Percentiles rank a stretch among this genome's conserved stretches.
Evolutionary conservation across 2,113 vertebrate species (phyloP).

Genomic region (Felis catus): F.catus_Fca126_mat1.0 CM031422.1:10594001-10594500

Average conservation of each 20-base stretch:
- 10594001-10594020: neutral
- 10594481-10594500: neutral
- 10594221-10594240: neutral
- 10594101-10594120: neutral
- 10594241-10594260: neutral
- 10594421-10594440: neutral
- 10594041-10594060: neutral
- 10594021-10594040: neutral
- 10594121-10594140: neutral
- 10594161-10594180: neutral
- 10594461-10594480: neutral
- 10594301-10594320: neutral
- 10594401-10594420: neutral
- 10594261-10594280: too few species aligned
- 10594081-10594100: neutral
- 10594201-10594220: neutral
- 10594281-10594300: neutral
- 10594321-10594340: neutral
- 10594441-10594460: neutral
- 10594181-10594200: neutral
- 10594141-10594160: neutral
- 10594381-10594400: neutral
- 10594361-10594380: neutral
- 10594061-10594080: neutral
- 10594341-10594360: neutral